A percentile compares a stretch with the other conserved stretches of the same genome.
Evolutionary conservation across 1,140 invertebrate species (phyloP).

Genomic region (Tribolium castaneum): DNA sequence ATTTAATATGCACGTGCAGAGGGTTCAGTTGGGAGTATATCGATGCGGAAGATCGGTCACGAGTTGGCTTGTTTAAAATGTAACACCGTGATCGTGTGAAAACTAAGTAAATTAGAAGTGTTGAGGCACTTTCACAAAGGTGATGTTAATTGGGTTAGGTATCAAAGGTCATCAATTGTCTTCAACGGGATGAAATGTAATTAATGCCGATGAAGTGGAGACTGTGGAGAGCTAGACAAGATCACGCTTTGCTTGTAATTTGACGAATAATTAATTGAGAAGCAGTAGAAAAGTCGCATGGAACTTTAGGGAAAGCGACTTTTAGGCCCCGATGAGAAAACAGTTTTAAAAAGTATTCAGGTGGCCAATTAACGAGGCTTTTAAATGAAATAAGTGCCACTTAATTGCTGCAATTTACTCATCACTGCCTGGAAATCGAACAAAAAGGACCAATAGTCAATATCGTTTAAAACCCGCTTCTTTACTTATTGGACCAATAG

Average conservation of each 20-base stretch:
- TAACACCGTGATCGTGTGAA: slow-evolving; percentile 18
- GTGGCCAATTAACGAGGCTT: no score
- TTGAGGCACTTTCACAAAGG: slow-evolving; percentile 15
- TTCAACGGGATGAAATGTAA: neutral
- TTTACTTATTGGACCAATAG: no score
- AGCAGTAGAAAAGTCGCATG: no score
- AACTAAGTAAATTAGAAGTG: slow-evolving; percentile 12
- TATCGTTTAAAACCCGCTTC: no score
- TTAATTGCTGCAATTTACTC: no score
- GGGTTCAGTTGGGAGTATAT: neutral
- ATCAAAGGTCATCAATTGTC: slow-evolving; percentile 10
- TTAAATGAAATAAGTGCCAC: no score
- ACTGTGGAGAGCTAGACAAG: neutral
- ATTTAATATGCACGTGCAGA: slow-evolving; percentile 14
- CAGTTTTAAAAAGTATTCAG: no score
- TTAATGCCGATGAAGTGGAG: neutral
- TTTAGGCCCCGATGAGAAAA: neutral
- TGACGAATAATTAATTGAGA: neutral
- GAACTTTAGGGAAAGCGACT: neutral
- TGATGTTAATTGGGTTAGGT: slow-evolving; percentile 11
- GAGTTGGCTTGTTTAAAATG: slow-evolving; percentile 16
- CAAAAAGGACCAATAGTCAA: no score
- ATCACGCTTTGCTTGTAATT: slow-evolving; percentile 5
- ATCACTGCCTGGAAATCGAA: no score
- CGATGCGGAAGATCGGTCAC: slow-evolving; percentile 2